Evolutionary conservation across 1,140 invertebrate species (phyloP).

Genomic region (Drosophila azteca): DNA sequence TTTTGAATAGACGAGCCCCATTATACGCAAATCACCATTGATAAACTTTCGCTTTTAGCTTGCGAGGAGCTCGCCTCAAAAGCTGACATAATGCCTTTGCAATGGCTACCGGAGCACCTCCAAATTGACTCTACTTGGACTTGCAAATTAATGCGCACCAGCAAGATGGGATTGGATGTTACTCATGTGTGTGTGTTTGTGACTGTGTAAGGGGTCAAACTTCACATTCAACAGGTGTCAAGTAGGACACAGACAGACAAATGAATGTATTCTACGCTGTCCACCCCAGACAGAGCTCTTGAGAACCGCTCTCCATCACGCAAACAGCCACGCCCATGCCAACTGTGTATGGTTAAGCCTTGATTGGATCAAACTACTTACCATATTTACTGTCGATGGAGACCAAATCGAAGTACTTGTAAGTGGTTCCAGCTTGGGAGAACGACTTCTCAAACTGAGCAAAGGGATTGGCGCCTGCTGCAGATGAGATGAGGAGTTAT

Average conservation of each 20-base stretch:
- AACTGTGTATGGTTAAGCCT: background rate
- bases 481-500: conserved; percentile 27
- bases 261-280: background rate
- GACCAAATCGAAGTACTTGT: conserved; percentile 90
- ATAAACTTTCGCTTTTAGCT: conserved; percentile 67
- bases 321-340: conserved; percentile 32
- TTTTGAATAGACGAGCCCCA: conserved; percentile 42
- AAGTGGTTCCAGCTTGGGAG: conserved; percentile 87
- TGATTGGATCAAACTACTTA: conserved; percentile 84
- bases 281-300: no score
- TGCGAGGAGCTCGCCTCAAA: background rate
- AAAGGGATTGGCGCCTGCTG: conserved; percentile 88
- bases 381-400: conserved; percentile 90
- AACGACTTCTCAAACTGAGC: conserved; percentile 88
- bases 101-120: conserved; percentile 38
- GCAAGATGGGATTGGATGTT: background rate
- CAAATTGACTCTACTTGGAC: conserved; percentile 54
- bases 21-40: conserved; percentile 32
- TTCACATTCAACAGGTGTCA: conserved; percentile 59
- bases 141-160: conserved; percentile 63
- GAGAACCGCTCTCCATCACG: conserved; percentile 22
- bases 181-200: background rate
- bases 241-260: conserved; percentile 10
- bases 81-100: conserved; percentile 14
- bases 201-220: conserved; percentile 52